These are phyloP conservation scores for Papilio glaucus DNA, from an alignment of 1,140 invertebrate species.

Conservation along the genomic window DNA sequence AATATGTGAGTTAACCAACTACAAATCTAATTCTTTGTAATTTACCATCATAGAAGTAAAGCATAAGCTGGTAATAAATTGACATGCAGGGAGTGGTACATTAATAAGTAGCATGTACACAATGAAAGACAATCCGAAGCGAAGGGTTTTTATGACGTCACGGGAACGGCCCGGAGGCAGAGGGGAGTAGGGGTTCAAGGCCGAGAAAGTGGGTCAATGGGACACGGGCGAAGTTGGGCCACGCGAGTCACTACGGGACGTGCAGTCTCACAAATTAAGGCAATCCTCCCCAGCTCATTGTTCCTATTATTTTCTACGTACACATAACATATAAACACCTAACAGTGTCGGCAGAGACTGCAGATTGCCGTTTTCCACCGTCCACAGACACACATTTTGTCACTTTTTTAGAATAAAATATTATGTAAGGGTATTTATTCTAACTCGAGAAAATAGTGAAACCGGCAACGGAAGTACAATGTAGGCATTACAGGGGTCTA, in stretches of 20 bases:
- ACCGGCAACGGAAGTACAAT: no score
- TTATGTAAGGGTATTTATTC: no score
- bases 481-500: no score
- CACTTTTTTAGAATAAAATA: no score
- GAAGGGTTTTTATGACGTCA: constrained; percentile 70
- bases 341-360: not conserved
- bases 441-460: no score
- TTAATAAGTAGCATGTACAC: constrained; percentile 19
- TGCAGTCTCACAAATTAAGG: constrained; percentile 35
- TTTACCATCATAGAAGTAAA: not conserved
- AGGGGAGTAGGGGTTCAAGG: constrained; percentile 69
- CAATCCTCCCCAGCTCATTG: not conserved
- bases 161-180: constrained; percentile 54
- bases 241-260: constrained; percentile 55
- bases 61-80: not conserved
- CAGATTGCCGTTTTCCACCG: not conserved
- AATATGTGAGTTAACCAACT: no score
- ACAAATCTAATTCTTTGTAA: no score
- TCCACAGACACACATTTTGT: not conserved
- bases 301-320: not conserved
- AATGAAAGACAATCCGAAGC: constrained; percentile 49
- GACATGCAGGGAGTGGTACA: constrained; percentile 1
- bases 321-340: not conserved
- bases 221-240: constrained; percentile 64
- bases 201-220: constrained; percentile 74